Base-by-base conservation (phyloP, 2,797 vertebrate genomes). In the Centroberyx gerrardi region DNA sequence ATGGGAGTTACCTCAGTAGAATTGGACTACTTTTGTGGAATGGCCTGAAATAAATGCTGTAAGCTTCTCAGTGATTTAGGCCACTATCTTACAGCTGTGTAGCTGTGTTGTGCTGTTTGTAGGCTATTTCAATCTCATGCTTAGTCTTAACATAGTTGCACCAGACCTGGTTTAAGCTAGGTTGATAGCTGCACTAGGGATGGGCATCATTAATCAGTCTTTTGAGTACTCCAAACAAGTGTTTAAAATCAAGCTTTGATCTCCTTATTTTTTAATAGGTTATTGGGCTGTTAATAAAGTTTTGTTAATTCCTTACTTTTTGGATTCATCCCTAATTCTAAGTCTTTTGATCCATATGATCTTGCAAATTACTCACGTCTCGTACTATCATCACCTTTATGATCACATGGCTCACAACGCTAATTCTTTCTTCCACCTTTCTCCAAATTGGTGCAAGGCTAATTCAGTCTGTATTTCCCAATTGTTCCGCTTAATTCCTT, bases 11-110 rank as follows among this genome's bases (percentile, higher is more conserved):
- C 36, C 28, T 52, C 0, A 18, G 10, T 48, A 22, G 1, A 61
- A 5, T 56, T 60, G 10, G 31, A 65, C 1, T 73, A 59, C 6
- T 65, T 63, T 49, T 68, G 7, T 72, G 12, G 8, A 74, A 36
- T 55, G 36, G 4, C 62, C 4, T 40, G 15, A 8, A 44, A 8
- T 38, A 36, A 6, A 61, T 62, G 48, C 40, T 54, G 4, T 40
- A 1, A 29, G 18, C 9, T 55, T 31, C 53, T 12, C 53, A 31
- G 15, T 58, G 15, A 31, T 59, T 51, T 53, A 33, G 17, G 59
- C 36, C 2, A 5, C 5, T 28, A 3, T 9, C 0, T 18, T 58
- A 6, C 28, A 54, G 51, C 55, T 72, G 7, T 17, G 29, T 0
- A 0, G 49, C n/a, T 59, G 1, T 51, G 17, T 61, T 75, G 52